phyloP scores from a whole-genome alignment of 2,888 invertebrate genomes.

The Oeneis ivallda region DNA sequence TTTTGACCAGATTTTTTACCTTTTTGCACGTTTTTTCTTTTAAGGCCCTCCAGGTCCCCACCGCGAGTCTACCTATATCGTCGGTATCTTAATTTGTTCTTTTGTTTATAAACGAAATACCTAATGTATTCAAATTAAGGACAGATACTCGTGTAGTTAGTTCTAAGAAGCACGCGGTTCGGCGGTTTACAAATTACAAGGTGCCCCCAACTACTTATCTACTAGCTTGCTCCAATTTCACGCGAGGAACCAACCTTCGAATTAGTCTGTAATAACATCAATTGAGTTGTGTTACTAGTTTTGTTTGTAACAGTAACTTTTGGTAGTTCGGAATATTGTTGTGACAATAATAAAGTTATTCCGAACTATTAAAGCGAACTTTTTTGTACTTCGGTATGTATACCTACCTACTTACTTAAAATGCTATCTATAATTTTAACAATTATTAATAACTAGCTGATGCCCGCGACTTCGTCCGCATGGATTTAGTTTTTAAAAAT shows the following conservation, averaged over 20 bases:
- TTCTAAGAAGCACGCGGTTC: slow-evolving; percentile 62
- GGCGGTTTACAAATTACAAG: slow-evolving; percentile 69
- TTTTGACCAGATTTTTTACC: too few species aligned
- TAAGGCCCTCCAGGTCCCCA: too few species aligned
- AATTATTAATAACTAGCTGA: too few species aligned
- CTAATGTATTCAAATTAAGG: slow-evolving; percentile 45
- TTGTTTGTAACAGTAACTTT: slow-evolving; percentile 25
- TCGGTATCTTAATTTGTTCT: too few species aligned
- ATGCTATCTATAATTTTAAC: too few species aligned
- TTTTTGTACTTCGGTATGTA: too few species aligned
- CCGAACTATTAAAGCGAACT: not conserved
- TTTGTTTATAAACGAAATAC: slow-evolving; percentile 50
- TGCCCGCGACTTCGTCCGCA: too few species aligned
- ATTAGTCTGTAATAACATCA: slow-evolving; percentile 69
- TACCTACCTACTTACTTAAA: too few species aligned
- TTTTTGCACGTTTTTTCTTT: too few species aligned
- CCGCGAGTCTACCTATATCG: too few species aligned
- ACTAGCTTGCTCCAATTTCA: slow-evolving; percentile 68
- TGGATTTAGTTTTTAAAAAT: too few species aligned
- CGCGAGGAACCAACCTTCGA: slow-evolving; percentile 67
- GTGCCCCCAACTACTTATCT: slow-evolving; percentile 56
- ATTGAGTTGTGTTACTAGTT: slow-evolving; percentile 40
- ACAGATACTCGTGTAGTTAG: slow-evolving; percentile 40
- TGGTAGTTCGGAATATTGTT: slow-evolving; percentile 21
- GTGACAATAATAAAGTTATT: slow-evolving; percentile 20